A percentile compares a stretch with the other conserved stretches of the same genome.
Conservation (phyloP, 2,113 vertebrate species). For the Sylvia atricapilla region DNA sequence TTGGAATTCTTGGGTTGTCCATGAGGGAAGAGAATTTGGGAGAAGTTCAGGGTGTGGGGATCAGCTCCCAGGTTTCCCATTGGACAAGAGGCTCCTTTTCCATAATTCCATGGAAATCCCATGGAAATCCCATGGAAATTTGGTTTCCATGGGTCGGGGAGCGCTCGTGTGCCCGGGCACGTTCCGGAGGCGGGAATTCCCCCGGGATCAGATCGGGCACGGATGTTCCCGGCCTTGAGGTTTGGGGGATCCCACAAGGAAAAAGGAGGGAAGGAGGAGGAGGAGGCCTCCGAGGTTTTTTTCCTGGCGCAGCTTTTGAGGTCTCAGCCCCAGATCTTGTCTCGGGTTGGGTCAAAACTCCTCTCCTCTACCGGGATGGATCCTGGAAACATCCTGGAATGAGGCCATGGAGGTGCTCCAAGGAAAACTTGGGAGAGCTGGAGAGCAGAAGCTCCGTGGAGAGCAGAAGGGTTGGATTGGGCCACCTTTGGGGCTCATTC, state of each 20-base stretch:
- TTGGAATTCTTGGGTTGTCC: background rate
- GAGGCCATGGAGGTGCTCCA: background rate
- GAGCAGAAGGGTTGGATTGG: background rate
- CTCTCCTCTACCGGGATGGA: background rate
- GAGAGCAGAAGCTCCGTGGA: background rate
- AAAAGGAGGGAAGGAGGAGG: background rate
- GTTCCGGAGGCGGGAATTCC: background rate
- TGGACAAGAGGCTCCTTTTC: background rate
- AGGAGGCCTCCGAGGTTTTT: background rate
- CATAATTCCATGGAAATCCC: too few relatives aligned
- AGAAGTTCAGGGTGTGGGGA: background rate
- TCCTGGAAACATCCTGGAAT: background rate
- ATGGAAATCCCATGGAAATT: background rate
- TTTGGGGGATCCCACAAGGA: background rate
- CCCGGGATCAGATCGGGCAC: background rate
- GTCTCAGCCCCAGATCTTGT: background rate
- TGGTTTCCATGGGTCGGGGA: background rate
- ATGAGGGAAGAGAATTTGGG: fast-evolving
- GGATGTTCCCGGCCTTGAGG: background rate
- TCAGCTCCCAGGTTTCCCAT: background rate
- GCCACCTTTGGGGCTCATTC: too few relatives aligned
- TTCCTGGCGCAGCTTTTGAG: background rate
- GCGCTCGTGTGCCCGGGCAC: fast-evolving
- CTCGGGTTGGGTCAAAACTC: background rate
- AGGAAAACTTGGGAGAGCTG: background rate